Percentiles rank a stretch among this genome's conserved stretches.
phyloP scores from a whole-genome alignment of 1,140 invertebrate species.

The Pantala flavescens region DNA sequence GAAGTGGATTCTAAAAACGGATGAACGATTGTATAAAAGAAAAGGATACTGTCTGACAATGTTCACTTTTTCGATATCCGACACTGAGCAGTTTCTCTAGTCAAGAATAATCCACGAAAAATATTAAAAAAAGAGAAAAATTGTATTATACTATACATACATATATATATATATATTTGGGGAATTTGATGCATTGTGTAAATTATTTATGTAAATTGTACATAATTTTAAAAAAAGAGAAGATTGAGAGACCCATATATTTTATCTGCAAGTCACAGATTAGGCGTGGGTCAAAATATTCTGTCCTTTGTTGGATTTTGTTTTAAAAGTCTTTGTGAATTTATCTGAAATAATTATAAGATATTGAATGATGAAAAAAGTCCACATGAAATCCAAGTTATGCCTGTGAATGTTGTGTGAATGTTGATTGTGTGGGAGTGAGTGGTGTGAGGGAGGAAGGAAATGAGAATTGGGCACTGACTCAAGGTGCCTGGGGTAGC shows the following conservation, averaged over 20 bases:
- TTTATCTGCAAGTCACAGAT: neutral
- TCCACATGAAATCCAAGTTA: neutral
- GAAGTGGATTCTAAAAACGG: no score
- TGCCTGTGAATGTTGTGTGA: neutral
- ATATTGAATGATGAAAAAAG: neutral
- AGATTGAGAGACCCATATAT: neutral
- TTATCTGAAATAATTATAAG: neutral
- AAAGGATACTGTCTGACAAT: no score
- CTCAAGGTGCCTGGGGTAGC: no score
- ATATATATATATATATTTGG: conserved; percentile 11
- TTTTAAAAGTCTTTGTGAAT: conserved; percentile 10
- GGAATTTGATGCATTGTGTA: conserved; percentile 2
- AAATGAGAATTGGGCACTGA: no score
- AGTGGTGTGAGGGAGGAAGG: neutral
- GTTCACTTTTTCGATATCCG: neutral
- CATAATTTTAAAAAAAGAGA: neutral
- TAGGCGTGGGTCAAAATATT: conserved; percentile 1
- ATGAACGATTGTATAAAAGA: no score
- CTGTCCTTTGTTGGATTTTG: conserved; percentile 9
- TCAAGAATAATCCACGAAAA: neutral
- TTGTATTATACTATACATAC: conserved; percentile 6
- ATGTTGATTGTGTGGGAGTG: neutral
- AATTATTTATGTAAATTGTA: conserved; percentile 11
- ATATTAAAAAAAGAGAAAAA: neutral
- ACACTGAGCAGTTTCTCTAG: conserved; percentile 4